Evolutionary conservation across 2,113 vertebrate genomes (phyloP), one percentile per base, ranked within the genome.

Genomic region (Lampris incognitus): DNA sequence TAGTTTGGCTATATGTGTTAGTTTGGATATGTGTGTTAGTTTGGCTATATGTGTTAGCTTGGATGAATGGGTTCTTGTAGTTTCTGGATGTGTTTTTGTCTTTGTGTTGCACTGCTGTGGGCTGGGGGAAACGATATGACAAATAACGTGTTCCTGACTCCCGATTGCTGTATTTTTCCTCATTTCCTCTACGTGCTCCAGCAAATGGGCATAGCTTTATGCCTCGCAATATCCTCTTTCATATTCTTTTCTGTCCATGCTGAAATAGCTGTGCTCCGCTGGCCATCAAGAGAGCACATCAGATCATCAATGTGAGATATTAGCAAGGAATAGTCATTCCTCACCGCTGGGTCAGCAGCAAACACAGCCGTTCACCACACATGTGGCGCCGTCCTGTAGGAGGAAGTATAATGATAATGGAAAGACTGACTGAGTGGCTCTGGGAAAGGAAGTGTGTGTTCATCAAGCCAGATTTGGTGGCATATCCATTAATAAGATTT

Each of bases 401-500:
- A 54, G 36, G 66, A 54, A 67, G 59, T 39, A 9, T 5, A n/a
- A 49, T n/a, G 72, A 42, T 70, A 78, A 90, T 52, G 48, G 73
- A 74, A 76, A 54, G 69, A 78, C 38, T 0, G 62, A 82, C 58
- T 13, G 51, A 44, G 72, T 76, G 24, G 24, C 24, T 52, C 69
- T 49, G 50, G 69, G 52, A 57, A 51, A 56, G 42, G 49, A 64
- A 59, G 51, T 66, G 68, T 9, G 40, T 74, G 70, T 89, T 81
- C 51, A 59, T 85, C 81, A 78, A 79, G 76, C 56, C 41, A 57
- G 69, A 48, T 57, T 39, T 41, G 6, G 61, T 70, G 81, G 76
- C 78, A 70, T 63, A 81, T 83, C 81, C 83, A 86, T 90, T 88
- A 75, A 81, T 86, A 64, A 70, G 61, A 79, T 77, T 89, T 72